phyloP scores from a whole-genome alignment of 2,888 invertebrate genomes.

The Rhagophthalmus giganteus region DNA sequence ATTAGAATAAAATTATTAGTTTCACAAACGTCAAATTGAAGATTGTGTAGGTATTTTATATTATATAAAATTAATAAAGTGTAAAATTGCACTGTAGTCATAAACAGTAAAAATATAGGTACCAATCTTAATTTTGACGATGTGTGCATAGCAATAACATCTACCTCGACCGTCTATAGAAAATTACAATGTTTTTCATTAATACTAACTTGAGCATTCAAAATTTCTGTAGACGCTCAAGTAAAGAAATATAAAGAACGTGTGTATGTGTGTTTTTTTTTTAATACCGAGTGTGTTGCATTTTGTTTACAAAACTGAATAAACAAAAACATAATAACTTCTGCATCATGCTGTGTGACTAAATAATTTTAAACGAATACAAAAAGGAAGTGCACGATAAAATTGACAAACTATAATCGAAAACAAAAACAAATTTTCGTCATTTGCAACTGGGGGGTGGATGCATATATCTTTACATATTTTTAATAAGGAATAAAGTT shows the following conservation, averaged over 20 bases:
- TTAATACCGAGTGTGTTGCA: constrained; percentile 23
- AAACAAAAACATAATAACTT: constrained; percentile 39
- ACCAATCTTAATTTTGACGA: constrained; percentile 19
- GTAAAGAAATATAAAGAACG: constrained; percentile 12
- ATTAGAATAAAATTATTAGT: constrained; percentile 5
- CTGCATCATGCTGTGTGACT: constrained; percentile 53
- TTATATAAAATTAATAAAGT: too few relatives aligned
- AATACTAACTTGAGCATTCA: too few relatives aligned
- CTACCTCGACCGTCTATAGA: constrained; percentile 16
- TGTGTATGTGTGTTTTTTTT: constrained; percentile 26
- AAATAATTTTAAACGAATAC: constrained; percentile 39
- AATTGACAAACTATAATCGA: constrained; percentile 38
- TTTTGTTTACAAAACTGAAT: constrained; percentile 28
- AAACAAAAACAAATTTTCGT: constrained; percentile 43
- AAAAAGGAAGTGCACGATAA: constrained; percentile 32
- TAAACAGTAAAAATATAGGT: too few relatives aligned
- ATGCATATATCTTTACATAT: constrained; percentile 20
- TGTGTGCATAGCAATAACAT: constrained; percentile 13
- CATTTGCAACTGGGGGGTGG: constrained; percentile 52
- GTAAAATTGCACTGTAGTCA: too few relatives aligned
- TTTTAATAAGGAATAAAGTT: constrained; percentile 14
- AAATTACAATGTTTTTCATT: too few relatives aligned
- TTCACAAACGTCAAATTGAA: constrained; percentile 24
- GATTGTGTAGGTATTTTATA: constrained; percentile 1
- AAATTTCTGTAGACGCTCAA: constrained; percentile 16